phyloP scores from a whole-genome alignment of 1,140 invertebrate species.

The Sminthurides bifidus region DNA sequence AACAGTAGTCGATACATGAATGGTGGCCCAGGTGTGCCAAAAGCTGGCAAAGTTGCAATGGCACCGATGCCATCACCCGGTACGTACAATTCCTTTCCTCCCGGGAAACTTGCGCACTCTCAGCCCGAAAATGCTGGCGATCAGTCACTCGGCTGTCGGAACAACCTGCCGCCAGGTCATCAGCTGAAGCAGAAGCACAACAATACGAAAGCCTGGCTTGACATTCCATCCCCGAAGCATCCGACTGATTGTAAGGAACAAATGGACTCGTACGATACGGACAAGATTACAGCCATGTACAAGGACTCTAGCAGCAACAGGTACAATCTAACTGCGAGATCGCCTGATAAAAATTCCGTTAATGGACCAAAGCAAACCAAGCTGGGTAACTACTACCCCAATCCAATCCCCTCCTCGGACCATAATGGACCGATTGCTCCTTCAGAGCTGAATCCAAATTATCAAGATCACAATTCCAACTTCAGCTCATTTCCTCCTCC shows the following conservation, averaged over 20 bases:
- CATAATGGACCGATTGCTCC: no score
- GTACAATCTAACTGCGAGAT: no score
- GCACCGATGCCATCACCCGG: no score
- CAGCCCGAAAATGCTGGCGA: background rate
- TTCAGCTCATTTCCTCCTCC: slow-evolving; percentile 19
- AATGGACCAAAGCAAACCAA: no score
- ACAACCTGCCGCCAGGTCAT: background rate
- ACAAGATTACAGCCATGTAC: no score
- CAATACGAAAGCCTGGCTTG: background rate
- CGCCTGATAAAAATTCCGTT: no score
- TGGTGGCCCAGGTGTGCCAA: slow-evolving; percentile 8
- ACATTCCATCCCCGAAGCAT: background rate
- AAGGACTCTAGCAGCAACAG: no score
- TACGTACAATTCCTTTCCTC: slow-evolving; percentile 9
- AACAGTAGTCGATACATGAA: slow-evolving; percentile 10
- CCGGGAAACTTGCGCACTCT: slow-evolving; percentile 5
- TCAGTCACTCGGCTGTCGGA: background rate
- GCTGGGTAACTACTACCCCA: no score
- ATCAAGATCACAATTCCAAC: no score
- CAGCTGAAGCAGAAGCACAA: background rate
- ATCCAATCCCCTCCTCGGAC: no score
- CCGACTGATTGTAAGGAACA: background rate
- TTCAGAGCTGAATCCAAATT: no score
- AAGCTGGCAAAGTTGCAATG: no score
- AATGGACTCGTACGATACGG: background rate